Evolutionary conservation across 2,113 vertebrate genomes (phyloP).

Genomic region (Mugil cephalus): DNA sequence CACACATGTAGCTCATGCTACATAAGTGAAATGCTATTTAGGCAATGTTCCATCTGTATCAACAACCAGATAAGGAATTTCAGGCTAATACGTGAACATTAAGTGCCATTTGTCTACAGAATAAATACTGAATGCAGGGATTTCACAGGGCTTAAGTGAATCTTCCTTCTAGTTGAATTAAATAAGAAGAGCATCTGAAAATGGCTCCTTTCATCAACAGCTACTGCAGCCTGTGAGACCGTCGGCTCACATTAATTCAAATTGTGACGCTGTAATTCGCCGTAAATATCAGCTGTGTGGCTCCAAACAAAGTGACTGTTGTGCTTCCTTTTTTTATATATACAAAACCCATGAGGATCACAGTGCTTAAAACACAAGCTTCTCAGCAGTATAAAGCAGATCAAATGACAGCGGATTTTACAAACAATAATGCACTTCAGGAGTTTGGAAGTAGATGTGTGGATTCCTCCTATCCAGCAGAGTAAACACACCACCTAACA

Average conservation of each 20-base stretch:
- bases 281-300: conserved; percentile 42
- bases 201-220: conserved; percentile 24
- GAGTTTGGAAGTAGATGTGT: conserved; percentile 41
- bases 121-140: background rate
- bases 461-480: conserved; percentile 41
- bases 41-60: too few relatives aligned
- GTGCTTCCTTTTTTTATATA: background rate
- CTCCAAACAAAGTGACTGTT: conserved; percentile 31
- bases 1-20: background rate
- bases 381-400: conserved; percentile 1
- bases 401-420: conserved; percentile 18
- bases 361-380: conserved; percentile 1
- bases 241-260: conserved; percentile 25
- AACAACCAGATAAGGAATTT: background rate
- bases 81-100: too few relatives aligned
- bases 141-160: background rate
- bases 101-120: background rate
- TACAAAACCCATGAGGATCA: background rate
- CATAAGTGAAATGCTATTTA: background rate
- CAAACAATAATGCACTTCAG: conserved; percentile 31
- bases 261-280: conserved; percentile 37
- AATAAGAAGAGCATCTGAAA: conserved; percentile 49
- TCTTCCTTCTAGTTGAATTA: background rate
- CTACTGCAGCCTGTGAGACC: background rate
- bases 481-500: conserved; percentile 54